phyloP scores from a whole-genome alignment of 2,888 invertebrate species.

The Coelinius sp. region DNA sequence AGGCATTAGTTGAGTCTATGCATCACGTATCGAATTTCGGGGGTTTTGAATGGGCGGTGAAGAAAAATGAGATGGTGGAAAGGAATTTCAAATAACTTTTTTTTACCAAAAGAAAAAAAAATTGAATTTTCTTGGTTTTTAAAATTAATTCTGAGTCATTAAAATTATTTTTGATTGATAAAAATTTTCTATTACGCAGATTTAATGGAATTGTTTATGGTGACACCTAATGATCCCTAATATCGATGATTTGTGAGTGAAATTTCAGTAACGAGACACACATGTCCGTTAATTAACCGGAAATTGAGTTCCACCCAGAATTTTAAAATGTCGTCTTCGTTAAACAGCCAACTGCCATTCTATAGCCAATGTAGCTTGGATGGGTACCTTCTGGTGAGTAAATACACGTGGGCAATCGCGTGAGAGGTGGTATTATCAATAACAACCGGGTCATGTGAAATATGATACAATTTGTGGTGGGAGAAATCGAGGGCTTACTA shows the following conservation, averaged over 20 bases:
- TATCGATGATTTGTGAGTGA: conserved; percentile 60
- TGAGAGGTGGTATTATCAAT: conserved; percentile 37
- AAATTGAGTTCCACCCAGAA: conserved; percentile 29
- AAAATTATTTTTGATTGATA: conserved; percentile 51
- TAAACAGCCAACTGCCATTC: conserved; percentile 23
- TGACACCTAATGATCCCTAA: not conserved
- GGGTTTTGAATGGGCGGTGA: not conserved
- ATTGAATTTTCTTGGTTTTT: too few relatives aligned
- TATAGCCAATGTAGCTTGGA: not conserved
- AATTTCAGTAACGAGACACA: conserved; percentile 61
- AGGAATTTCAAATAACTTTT: not conserved
- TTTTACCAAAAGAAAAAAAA: too few relatives aligned
- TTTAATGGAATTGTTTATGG: not conserved
- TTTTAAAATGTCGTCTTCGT: conserved; percentile 26
- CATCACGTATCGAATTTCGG: conserved; percentile 45
- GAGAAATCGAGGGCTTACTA: not conserved
- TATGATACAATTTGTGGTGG: conserved; percentile 20
- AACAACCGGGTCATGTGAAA: conserved; percentile 31
- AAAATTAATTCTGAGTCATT: too few relatives aligned
- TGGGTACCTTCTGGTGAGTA: not conserved
- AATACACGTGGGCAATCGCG: conserved; percentile 34
- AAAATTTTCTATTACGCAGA: conserved; percentile 29
- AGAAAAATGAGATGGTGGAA: conserved; percentile 25
- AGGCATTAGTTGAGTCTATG: conserved; percentile 37
- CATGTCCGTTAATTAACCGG: conserved; percentile 61